phyloP scores from a whole-genome alignment of 1,140 invertebrate genomes.

The Ganaspis sp. region DNA sequence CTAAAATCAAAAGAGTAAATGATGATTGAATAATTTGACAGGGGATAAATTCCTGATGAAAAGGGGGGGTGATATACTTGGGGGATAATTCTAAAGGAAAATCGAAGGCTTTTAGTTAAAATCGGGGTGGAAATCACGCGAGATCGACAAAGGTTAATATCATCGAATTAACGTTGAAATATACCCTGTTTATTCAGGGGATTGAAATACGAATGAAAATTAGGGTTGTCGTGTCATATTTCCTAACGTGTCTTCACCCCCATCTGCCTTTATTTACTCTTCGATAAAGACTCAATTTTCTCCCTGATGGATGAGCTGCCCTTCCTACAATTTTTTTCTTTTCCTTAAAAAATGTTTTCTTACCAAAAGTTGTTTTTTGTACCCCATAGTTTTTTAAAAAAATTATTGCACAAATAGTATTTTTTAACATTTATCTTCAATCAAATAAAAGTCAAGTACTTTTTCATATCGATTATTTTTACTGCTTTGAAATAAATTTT shows the following conservation, averaged over 20 bases:
- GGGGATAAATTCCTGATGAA: too few species aligned
- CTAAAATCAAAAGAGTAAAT: too few species aligned
- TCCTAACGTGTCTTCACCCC: neutral
- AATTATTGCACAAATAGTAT: too few species aligned
- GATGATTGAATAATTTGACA: too few species aligned
- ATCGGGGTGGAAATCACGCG: neutral
- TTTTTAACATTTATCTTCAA: too few species aligned
- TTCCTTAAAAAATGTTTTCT: too few species aligned
- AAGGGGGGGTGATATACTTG: too few species aligned
- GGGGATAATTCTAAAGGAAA: neutral
- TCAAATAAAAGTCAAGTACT: too few species aligned
- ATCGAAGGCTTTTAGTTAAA: neutral
- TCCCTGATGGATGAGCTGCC: slow-evolving; percentile 5
- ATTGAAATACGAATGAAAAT: slow-evolving; percentile 18
- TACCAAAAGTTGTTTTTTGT: too few species aligned
- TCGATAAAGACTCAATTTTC: slow-evolving; percentile 17
- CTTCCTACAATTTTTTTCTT: neutral
- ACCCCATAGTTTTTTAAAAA: too few species aligned
- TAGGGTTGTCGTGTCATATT: slow-evolving; percentile 22
- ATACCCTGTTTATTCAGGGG: neutral
- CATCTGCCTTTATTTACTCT: slow-evolving; percentile 12
- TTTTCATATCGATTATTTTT: too few species aligned
- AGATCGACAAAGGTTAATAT: neutral
- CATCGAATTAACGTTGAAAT: neutral
- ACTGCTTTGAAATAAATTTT: too few species aligned